These are phyloP conservation scores for Ictalurus furcatus DNA, from an alignment of 2,113 vertebrate species.

Conservation along the genomic window DNA sequence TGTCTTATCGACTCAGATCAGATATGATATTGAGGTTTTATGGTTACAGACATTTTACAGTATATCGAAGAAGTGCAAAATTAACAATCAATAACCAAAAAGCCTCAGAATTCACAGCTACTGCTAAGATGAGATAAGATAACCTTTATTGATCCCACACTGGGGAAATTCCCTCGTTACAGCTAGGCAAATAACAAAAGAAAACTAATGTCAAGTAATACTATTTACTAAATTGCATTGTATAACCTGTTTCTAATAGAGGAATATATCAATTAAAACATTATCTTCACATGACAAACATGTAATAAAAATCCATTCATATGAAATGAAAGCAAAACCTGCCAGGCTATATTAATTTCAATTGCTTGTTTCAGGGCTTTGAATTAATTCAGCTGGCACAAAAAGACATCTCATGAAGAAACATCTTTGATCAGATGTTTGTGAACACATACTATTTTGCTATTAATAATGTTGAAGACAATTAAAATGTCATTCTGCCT, in stretches of 20 bases:
- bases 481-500: slow-evolving; percentile 40
- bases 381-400: not conserved
- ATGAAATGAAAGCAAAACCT: not conserved
- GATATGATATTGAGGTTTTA: not conserved
- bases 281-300: not conserved
- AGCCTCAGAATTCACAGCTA: not conserved
- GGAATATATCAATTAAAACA: not conserved
- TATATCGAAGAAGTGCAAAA: not conserved
- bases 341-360: not conserved
- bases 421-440: slow-evolving; percentile 43
- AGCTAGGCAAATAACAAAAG: not conserved
- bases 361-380: not conserved
- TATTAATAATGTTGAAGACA: slow-evolving; percentile 45
- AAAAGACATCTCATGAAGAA: slow-evolving; percentile 17
- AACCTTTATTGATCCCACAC: no score
- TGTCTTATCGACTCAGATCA: not conserved
- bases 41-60: not conserved
- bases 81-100: not conserved
- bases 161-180: no score
- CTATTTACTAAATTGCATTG: not conserved
- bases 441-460: slow-evolving; percentile 46
- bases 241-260: not conserved
- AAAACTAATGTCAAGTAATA: not conserved
- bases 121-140: not conserved
- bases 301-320: not conserved